Evolutionary conservation across 2,113 vertebrate species (phyloP), one percentile per base, ranked within the genome.

Genomic region (Romanogobio albipinnatus): DNA sequence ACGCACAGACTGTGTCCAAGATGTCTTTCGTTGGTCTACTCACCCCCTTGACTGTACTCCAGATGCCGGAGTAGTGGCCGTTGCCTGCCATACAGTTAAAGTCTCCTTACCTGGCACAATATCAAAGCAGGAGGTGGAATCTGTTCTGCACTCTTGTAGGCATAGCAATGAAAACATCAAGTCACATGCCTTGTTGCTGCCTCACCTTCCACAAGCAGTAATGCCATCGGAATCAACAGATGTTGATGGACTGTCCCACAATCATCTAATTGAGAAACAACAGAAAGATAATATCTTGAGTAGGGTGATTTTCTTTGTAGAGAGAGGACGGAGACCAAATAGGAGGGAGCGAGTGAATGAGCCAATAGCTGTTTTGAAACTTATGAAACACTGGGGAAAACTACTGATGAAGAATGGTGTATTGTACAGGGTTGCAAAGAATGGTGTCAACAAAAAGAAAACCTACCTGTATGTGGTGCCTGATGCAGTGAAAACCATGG

Each of bases 11-110:
- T 0, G 14, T 64, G 43, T 80, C 1, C 83, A 85, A 10, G 83
- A 83, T 61, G 83, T 81, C 19, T 87, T 85, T 33, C 62, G 49
- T 9, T 51, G 14, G 74, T 85, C 83, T 64, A 36, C 5, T 56
- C 13, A 79, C 19, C 83, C 75, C 10, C 1, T 66, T 36, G 83
- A 76, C 19, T 11, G 26, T 29, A n/a, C 22, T 29, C n/a, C n/a
- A n/a, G n/a, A n/a, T n/a, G n/a, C n/a, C n/a, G n/a, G n/a, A n/a
- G n/a, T n/a, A n/a, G n/a, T n/a, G n/a, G 45, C 62, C 3, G 43
- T 51, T 17, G 17, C 10, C 45, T 33, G 29, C 4, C 15, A 33
- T 49, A 24, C n/a, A 22, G 66, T 0, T 58, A 59, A 45, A 58
- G 58, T 9, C 1, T 24, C 9, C 58, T 24, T 61, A 61, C 58